Percentiles rank a stretch among this genome's conserved stretches.
phyloP scores from a whole-genome alignment of 2,888 invertebrate genomes.

The Trypoxylon attenuatum region DNA sequence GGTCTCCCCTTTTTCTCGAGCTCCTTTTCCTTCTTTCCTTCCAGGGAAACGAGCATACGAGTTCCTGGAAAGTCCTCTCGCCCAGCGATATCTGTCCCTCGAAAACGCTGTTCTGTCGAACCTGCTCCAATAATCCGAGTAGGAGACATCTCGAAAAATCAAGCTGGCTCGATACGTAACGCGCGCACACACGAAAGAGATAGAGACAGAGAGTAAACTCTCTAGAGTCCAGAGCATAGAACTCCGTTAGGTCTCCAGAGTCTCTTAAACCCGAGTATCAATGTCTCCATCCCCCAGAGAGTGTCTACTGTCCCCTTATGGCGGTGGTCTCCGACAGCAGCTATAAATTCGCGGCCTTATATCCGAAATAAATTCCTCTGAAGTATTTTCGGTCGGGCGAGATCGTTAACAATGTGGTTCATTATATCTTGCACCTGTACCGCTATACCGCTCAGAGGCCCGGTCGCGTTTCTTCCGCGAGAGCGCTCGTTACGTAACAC shows the following conservation, averaged over 20 bases:
- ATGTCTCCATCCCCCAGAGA: not conserved
- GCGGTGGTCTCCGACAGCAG: not conserved
- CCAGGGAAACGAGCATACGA: slow-evolving; percentile 8
- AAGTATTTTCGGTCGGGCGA: not conserved
- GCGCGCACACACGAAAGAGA: too few species aligned
- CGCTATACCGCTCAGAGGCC: slow-evolving; percentile 23
- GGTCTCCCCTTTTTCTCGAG: slow-evolving; percentile 12
- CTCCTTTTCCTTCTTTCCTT: slow-evolving; percentile 5
- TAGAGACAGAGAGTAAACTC: too few species aligned
- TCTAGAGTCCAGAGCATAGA: too few species aligned
- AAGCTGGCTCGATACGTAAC: too few species aligned
- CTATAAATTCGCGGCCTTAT: not conserved
- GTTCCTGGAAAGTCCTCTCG: slow-evolving; percentile 39
- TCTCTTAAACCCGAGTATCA: not conserved
- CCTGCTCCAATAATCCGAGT: too few species aligned
- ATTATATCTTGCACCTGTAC: slow-evolving; percentile 35
- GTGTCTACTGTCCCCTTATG: not conserved
- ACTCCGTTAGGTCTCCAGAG: not conserved
- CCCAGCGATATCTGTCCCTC: slow-evolving; percentile 28
- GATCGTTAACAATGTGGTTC: slow-evolving; percentile 22
- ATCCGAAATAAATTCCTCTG: not conserved
- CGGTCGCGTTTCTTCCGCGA: slow-evolving; percentile 23
- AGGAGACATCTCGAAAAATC: too few species aligned
- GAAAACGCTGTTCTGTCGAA: slow-evolving; percentile 11
- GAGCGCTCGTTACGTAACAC: slow-evolving; percentile 29